A percentile compares a stretch with the other conserved stretches of the same genome.
These are phyloP conservation scores for Tragulus kanchil DNA, from an alignment of 2,113 vertebrate genomes.

Conservation along the genomic window DNA sequence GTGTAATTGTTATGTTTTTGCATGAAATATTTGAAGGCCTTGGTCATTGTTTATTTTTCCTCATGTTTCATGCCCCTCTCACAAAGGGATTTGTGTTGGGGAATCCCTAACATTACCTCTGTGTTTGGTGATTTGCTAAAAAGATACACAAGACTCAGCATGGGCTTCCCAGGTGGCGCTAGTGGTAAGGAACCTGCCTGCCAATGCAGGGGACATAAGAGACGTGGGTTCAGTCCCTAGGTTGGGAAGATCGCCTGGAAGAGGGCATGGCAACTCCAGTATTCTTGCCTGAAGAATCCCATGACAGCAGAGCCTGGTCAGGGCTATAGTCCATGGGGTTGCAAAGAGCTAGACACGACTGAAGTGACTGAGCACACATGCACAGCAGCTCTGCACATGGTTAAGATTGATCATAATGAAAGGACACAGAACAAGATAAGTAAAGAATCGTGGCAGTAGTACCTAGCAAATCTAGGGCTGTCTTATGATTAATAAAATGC, in stretches of 20 bases:
- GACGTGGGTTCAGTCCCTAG: no score
- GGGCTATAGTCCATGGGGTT: no score
- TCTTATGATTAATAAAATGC: constrained; percentile 82
- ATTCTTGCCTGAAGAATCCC: no score
- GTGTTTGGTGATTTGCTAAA: neutral
- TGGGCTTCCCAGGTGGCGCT: no score
- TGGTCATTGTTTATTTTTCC: neutral
- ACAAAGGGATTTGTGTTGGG: neutral
- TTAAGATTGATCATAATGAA: neutral
- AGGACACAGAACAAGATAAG: neutral
- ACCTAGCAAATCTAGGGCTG: constrained; percentile 76
- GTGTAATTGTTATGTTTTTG: neutral
- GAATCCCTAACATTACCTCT: neutral
- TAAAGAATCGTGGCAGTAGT: neutral
- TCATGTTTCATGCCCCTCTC: neutral
- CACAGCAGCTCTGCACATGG: neutral
- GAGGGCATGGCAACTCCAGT: no score
- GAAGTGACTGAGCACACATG: no score
- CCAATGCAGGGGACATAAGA: no score
- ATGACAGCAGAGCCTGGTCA: no score
- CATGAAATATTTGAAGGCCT: neutral
- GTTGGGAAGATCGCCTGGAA: no score
- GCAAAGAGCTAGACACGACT: no score
- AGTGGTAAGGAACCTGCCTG: no score
- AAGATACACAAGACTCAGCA: neutral